phyloP scores from a whole-genome alignment of 2,888 invertebrate genomes.

The Caenorhabditis sinica region DNA sequence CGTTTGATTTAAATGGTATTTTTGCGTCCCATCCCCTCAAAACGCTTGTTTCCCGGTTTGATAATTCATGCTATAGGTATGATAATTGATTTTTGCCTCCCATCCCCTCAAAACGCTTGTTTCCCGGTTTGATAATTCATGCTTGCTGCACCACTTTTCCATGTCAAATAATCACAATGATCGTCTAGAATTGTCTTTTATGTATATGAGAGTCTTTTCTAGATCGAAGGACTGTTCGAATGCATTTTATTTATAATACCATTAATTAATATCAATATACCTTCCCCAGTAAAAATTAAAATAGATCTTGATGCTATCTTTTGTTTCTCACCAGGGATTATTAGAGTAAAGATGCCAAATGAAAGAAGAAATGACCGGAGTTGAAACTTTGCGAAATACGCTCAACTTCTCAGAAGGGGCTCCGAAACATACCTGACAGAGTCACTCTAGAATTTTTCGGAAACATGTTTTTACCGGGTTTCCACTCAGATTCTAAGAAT shows the following conservation, averaged over 20 bases:
- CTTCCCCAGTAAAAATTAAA: background rate
- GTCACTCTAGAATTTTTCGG: too few species aligned
- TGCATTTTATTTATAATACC: slow-evolving; percentile 35
- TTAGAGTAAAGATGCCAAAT: background rate
- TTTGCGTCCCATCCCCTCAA: background rate
- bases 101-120: slow-evolving; percentile 30
- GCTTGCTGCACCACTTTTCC: slow-evolving; percentile 47
- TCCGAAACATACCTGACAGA: too few species aligned
- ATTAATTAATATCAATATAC: too few species aligned
- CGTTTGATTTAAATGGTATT: slow-evolving; percentile 40
- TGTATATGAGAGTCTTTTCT: slow-evolving; percentile 53
- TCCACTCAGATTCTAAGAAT: too few species aligned
- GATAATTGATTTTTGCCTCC: too few species aligned
- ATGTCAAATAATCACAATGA: slow-evolving; percentile 37
- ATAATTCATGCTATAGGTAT: slow-evolving; percentile 38
- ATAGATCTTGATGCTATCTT: background rate
- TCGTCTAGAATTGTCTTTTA: slow-evolving; percentile 33
- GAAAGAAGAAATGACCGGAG: too few species aligned
- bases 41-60: slow-evolving; percentile 45
- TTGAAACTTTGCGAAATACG: too few species aligned
- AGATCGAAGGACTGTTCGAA: slow-evolving; percentile 37
- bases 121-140: slow-evolving; percentile 49
- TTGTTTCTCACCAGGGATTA: background rate
- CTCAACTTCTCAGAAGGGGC: too few species aligned
- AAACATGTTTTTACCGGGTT: too few species aligned